Percentiles rank a stretch among this genome's conserved stretches.
phyloP scores from a whole-genome alignment of 2,797 vertebrate species.

The Anolis apletophallus region DNA sequence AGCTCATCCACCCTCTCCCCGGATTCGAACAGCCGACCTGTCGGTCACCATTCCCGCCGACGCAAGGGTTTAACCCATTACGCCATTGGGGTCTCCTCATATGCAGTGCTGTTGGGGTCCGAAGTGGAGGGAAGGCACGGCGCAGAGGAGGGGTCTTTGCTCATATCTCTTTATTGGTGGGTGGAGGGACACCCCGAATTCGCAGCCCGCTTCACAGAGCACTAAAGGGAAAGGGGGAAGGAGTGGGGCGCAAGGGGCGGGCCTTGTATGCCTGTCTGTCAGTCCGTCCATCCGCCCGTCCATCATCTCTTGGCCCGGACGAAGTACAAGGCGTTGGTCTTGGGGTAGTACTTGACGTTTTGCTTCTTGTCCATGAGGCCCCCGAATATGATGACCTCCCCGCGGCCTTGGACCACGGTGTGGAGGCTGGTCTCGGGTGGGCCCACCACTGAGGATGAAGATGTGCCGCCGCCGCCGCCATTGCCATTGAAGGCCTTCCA shows the following conservation, averaged over 20 bases:
- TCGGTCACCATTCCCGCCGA: too few relatives aligned
- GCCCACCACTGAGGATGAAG: constrained; percentile 83
- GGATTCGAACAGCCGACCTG: too few relatives aligned
- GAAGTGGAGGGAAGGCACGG: constrained; percentile 26
- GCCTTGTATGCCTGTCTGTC: too few relatives aligned
- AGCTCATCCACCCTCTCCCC: too few relatives aligned
- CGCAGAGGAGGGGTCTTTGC: constrained; percentile 42
- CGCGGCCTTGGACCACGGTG: constrained; percentile 95
- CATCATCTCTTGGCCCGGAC: constrained; percentile 98
- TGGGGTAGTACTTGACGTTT: constrained; percentile 99
- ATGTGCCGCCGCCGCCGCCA: constrained; percentile 36
- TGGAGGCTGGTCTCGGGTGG: constrained; percentile 98
- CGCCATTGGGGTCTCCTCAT: too few relatives aligned
- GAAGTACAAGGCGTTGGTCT: constrained; percentile 99
- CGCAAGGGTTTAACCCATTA: too few relatives aligned
- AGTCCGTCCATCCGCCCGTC: too few relatives aligned
- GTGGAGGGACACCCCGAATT: constrained; percentile 60
- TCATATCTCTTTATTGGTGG: constrained; percentile 65
- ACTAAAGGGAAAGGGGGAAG: constrained; percentile 55
- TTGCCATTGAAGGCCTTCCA: constrained; percentile 92
- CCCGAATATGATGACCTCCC: constrained; percentile 97
- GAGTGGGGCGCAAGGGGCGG: constrained; percentile 39
- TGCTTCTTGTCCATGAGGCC: constrained; percentile 99
- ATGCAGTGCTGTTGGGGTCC: background rate
- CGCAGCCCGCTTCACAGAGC: constrained; percentile 66